Percentiles rank a stretch among this genome's conserved stretches.
phyloP scores from a whole-genome alignment of 2,797 vertebrate genomes.

The Peromyscus melanophrys region DNA sequence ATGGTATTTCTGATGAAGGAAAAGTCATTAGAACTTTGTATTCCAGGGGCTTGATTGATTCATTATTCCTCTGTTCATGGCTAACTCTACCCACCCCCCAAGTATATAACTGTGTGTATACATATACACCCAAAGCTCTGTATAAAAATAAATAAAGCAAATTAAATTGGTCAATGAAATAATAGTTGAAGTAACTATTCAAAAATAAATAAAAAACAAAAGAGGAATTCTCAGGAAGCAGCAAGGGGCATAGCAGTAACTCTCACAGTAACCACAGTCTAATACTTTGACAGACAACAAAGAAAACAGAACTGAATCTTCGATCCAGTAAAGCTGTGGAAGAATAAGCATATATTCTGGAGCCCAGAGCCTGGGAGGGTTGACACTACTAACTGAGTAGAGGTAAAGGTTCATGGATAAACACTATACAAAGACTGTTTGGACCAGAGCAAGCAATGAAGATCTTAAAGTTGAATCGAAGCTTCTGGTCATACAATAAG shows the following conservation, averaged over 20 bases:
- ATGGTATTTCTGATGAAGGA: background rate
- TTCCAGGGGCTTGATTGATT: constrained; percentile 25
- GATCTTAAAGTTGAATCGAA: background rate
- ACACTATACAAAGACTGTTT: background rate
- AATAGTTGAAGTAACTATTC: background rate
- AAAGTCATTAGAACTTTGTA: background rate
- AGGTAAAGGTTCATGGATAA: background rate
- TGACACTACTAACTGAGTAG: background rate
- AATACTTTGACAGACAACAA: background rate
- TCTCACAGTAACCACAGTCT: rapidly evolving
- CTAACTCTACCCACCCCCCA: background rate
- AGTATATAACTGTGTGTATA: background rate
- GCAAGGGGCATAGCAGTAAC: background rate
- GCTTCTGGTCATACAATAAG: background rate
- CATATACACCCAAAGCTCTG: background rate
- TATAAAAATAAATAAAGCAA: constrained; percentile 27
- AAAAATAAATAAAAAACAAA: constrained; percentile 65
- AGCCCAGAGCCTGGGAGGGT: background rate
- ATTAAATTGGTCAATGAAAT: background rate
- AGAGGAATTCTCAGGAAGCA: background rate
- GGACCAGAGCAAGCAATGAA: background rate
- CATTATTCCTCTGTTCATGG: background rate
- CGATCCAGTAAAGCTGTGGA: background rate
- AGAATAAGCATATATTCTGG: background rate
- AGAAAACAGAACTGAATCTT: background rate